Percentiles rank a stretch among this genome's conserved stretches.
Conservation (phyloP, 1,140 invertebrate species). For the Acromyrmex echinatior region DNA sequence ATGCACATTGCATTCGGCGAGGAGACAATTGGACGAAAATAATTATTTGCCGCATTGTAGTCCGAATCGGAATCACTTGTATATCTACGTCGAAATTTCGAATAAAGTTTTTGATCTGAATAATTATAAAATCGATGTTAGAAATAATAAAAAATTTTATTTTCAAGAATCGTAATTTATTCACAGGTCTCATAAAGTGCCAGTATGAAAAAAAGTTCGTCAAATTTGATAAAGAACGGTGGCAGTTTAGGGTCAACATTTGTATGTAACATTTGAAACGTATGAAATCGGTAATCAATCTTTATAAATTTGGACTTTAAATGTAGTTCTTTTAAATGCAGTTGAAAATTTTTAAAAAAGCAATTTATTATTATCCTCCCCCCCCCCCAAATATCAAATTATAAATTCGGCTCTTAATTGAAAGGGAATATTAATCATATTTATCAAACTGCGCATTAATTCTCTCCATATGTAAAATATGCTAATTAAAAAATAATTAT, state of each 20-base stretch:
- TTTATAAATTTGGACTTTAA: too few species aligned
- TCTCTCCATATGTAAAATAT: background rate
- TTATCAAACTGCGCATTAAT: constrained; percentile 4
- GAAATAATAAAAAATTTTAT: constrained; percentile 12
- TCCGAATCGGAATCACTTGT: constrained; percentile 13
- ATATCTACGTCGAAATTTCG: background rate
- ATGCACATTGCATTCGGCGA: constrained; percentile 1
- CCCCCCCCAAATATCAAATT: background rate
- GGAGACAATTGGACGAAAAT: constrained; percentile 65
- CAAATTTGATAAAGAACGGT: background rate
- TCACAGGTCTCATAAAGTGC: background rate
- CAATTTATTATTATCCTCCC: background rate
- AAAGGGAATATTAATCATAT: constrained; percentile 10
- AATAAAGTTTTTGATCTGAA: constrained; percentile 10
- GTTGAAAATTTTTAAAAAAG: background rate
- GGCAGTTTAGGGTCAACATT: too few species aligned
- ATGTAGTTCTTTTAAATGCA: background rate
- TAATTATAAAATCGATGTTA: background rate
- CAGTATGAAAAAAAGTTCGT: background rate
- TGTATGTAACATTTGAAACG: too few species aligned
- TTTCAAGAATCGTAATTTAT: background rate
- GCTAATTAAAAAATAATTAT: constrained; percentile 27
- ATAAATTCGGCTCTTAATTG: background rate
- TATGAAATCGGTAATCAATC: too few species aligned
- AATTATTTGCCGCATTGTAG: constrained; percentile 56